Evolutionary conservation across 1,140 invertebrate species (phyloP), one percentile per base, ranked within the genome.

Genomic region (Scylla paramamosain): DNA sequence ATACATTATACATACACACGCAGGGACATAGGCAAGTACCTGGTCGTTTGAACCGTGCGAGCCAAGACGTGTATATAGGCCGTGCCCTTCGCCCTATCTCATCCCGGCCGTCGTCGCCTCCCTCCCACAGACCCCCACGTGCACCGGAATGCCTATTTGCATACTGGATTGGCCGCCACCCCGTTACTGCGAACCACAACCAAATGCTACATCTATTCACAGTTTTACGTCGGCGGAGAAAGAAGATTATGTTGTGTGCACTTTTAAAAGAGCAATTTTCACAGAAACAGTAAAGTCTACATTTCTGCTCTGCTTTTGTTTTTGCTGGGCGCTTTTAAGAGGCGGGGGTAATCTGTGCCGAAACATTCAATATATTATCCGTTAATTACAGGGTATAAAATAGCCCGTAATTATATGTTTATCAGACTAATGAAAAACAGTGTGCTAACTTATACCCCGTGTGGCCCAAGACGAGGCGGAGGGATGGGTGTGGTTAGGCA

Each of bases 341-440:
- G 59, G n/a, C 28, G n/a, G 46, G 46, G 29, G 14, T 84, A 52
- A 84, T 10, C 77, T 83, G 77, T 28, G 14, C 46, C 82, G 67
- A 87, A 45, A 32, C 90, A 92, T 95, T 95, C 89, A 95, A 95
- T 95, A 95, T 95, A 95, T 95, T 95, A 95, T 92, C 94, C 20
- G 67, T 92, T 95, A 95, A 95, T 95, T 95, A 87, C 31, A 67
- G 94, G 94, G 94, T 95, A 95, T 95, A 95, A 95, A 91, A 92
- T 92, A 92, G 94, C 82, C 90, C 32, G 77, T 91, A 95, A 95
- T 95, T 95, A 95, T 95, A 95, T 86, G 90, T 86, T 95, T 95
- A 95, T 92, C 87, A 39, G 87, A 87, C 89, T 95, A 95, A 95
- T 95, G 94, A 95, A 92, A 91, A 95, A 95, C 94, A 95, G 94